These are phyloP conservation scores for Amphiprion percula DNA, from an alignment of 2,113 vertebrate genomes.

Conservation along the genomic window DNA sequence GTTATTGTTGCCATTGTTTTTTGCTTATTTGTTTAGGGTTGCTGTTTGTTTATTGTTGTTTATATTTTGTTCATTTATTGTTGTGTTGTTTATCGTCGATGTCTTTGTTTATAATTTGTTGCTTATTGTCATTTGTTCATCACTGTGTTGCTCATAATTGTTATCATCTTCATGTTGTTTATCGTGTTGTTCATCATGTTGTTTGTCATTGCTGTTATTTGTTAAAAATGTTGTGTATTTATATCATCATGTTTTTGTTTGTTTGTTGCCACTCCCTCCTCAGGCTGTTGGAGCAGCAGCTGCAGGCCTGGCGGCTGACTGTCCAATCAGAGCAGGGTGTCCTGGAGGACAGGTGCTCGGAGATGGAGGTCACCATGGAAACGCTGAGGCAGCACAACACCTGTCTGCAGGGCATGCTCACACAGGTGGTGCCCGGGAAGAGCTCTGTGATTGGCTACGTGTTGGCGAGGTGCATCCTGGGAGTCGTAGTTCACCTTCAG, in stretches of 20 bases:
- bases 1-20: no score
- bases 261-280: not conserved
- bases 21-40: no score
- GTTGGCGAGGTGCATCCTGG: not conserved
- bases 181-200: no score
- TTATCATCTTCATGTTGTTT: no score
- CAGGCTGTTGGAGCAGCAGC: constrained; percentile 87
- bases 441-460: not conserved
- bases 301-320: constrained; percentile 82
- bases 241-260: not conserved
- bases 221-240: no score
- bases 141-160: no score
- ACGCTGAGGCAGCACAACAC: constrained; percentile 80
- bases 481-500: not conserved
- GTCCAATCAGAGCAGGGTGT: constrained; percentile 81
- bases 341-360: constrained; percentile 83
- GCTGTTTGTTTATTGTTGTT: no score
- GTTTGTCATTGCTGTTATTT: no score
- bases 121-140: no score
- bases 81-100: no score
- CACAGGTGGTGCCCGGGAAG: constrained; percentile 58
- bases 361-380: constrained; percentile 86
- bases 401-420: constrained; percentile 78
- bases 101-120: no score
- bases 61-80: no score